Evolutionary conservation across 2,113 vertebrate genomes (phyloP).

Genomic region (Spermophilus dauricus): DNA sequence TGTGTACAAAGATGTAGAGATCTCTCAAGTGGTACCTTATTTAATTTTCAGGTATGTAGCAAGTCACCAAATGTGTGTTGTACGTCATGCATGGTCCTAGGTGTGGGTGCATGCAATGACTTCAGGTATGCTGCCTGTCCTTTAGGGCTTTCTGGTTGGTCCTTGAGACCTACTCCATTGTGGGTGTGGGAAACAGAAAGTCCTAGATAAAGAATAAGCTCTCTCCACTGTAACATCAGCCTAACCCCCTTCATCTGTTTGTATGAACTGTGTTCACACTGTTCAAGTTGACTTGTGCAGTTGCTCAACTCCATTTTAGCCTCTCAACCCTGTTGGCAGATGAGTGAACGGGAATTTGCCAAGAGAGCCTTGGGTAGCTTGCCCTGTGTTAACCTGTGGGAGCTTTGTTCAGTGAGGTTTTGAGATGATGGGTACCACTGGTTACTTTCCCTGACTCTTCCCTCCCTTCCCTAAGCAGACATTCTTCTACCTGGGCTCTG

Average conservation of each 20-base stretch:
- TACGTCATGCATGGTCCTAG: rapidly evolving
- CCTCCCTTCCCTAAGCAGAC: background rate
- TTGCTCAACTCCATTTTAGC: background rate
- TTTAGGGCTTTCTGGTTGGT: background rate
- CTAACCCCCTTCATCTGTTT: background rate
- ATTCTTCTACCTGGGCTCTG: background rate
- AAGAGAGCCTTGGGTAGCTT: background rate
- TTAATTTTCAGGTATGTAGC: background rate
- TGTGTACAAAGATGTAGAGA: background rate
- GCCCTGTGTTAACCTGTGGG: background rate
- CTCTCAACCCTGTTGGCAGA: background rate
- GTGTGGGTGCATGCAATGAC: background rate
- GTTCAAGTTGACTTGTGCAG: background rate
- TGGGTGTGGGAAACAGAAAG: background rate
- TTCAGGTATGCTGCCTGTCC: background rate
- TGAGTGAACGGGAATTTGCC: background rate
- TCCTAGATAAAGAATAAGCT: no score
- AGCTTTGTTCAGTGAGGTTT: background rate
- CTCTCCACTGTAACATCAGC: background rate
- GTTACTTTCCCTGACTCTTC: background rate
- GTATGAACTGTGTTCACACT: background rate
- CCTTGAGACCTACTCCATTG: background rate
- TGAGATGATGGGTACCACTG: background rate
- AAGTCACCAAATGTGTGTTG: background rate
- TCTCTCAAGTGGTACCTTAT: background rate